Base-by-base conservation (phyloP, 2,888 invertebrate species). In the Eustalomyia histrio region DNA sequence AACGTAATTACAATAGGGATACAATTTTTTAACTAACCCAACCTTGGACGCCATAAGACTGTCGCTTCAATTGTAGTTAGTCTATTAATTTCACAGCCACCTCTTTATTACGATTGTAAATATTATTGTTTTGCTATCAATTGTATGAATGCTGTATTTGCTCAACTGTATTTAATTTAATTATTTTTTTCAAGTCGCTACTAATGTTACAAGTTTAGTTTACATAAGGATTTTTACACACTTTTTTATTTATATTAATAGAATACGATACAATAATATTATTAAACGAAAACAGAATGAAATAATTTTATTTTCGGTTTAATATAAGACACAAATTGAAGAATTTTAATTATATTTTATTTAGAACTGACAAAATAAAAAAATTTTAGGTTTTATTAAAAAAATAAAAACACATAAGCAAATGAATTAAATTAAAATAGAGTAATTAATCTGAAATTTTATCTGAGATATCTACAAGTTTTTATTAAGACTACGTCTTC, bases 161-260 rank as follows among this genome's bases (percentile, higher is more conserved):
- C 18, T 12, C 53, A 52, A 16, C 53, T 21, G 18, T 21, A 12
- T 39, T 39, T 39, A 39, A 12, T 14, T 39, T 39, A 9, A 14
- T 53, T 53, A 4, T 53, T 21, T 7, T n/a, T 18, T 53, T 0
- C 53, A 53, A 9, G 17, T 53, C 53, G 17, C 24, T 53, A 14
- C 14, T 17, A 53, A 5, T 53, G 53, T 18, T 53, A 53, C 53
- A 53, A 53, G 53, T 53, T 53, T 17, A 53, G 17, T 53, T 53
- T 53, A 18, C 53, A 53, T 18, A 53, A 21, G 53, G 21, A 6
- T 21, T 53, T 53, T 21, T 53, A 2, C 6, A 10, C 53, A 53
- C 12, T 14, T 53, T 18, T 21, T 7, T 7, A 10, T 53, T 7
- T 53, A 4, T 53, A 21, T 18, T 14, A 21, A 53, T 53, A 39